Base-by-base conservation (phyloP, 2,888 invertebrate genomes). In the Artemia sinica region DNA sequence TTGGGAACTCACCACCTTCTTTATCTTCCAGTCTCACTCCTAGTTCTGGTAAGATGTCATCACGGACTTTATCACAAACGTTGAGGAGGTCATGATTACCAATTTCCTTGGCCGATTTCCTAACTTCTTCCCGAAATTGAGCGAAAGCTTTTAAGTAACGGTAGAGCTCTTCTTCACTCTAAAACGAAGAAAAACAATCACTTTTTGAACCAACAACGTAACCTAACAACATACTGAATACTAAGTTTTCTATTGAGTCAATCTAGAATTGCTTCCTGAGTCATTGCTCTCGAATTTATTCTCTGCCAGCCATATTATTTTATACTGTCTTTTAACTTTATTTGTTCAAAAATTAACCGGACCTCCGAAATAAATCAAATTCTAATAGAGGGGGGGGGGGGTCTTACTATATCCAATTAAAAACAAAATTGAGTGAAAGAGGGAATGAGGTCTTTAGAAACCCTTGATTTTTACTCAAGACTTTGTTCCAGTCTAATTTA, bases 21-120 rank as follows among this genome's bases (percentile, higher is more conserved):
- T 85, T 85, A 77, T 98, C 98, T 79, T 98, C 97, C 10, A 98
- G 81, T 5, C 96, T 82, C 5, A 98, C 93, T 13, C 98, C 97
- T 41, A 96, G 82, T 73, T 87, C 86, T 0, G 97, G 96, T 73
- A 98, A 80, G 67, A 87, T 82, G 67, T 85, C 84, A 79, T 98
- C 96, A 1, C 98, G 81, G 58, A 98, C 80, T 69, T 79, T 79
- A 79, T 98, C 98, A 79, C 97, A 98, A 70, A 91, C 84, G 74
- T 85, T 80, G 68, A 97, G 80, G 74, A 95, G 88, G 49, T 81
- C 83, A 1, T 76, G 78, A 0, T 87, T 86, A 74, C 86, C 84
- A 48, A 81, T 74, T 7, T 77, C 74, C 72, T 85, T 83, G 0
- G 90, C 89, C 66, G 84, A 82, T 58, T 82, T 81, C 28, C 92